Conservation (phyloP, 2,797 vertebrate genomes). For the Sphenodon punctatus region DNA sequence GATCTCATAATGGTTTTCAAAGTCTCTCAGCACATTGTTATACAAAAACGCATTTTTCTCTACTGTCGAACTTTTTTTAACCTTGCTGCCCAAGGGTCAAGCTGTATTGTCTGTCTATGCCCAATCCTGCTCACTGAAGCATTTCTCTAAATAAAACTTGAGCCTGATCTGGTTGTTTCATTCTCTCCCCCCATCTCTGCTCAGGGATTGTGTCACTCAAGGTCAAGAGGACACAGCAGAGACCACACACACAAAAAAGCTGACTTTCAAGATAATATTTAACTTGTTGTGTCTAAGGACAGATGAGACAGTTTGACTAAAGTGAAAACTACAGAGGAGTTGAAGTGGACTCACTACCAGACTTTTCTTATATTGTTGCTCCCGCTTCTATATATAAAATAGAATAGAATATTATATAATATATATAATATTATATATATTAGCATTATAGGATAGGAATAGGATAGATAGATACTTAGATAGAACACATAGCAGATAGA, state of each 20-base stretch:
- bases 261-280: not conserved
- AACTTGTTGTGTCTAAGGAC: not conserved
- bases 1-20: accelerated
- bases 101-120: accelerated
- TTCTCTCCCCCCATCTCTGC: not conserved
- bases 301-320: not conserved
- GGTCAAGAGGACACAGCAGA: not conserved
- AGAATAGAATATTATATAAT: no score
- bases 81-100: not conserved
- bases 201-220: not conserved
- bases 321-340: no score
- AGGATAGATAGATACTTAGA: no score
- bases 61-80: accelerated
- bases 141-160: not conserved
- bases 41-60: accelerated
- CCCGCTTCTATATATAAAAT: no score
- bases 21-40: not conserved
- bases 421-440: no score
- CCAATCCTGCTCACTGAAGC: accelerated
- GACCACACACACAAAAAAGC: not conserved
- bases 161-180: not conserved
- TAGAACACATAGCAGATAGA: no score
- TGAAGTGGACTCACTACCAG: no score
- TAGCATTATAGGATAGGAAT: no score
- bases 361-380: no score